A percentile compares a stretch with the other conserved stretches of the same genome.
phyloP scores from a whole-genome alignment of 2,113 vertebrate genomes.

The Megaptera novaeangliae region DNA sequence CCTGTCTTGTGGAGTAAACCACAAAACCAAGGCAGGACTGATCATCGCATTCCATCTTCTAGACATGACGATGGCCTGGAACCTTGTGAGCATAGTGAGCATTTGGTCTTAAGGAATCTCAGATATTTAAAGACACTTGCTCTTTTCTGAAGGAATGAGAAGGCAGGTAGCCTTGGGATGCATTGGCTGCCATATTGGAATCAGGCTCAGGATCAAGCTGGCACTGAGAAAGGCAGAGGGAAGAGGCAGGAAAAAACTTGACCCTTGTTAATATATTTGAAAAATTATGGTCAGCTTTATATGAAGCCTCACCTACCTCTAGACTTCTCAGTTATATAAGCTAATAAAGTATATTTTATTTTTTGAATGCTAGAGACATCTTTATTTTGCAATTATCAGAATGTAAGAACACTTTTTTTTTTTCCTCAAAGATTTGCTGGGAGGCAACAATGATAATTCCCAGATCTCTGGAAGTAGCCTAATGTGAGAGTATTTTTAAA shows the following conservation, averaged over 20 bases:
- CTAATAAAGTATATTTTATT: not conserved
- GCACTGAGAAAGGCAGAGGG: not conserved
- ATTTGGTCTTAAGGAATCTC: not conserved
- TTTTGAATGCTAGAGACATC: not conserved
- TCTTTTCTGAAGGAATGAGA: not conserved
- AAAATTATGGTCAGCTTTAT: not conserved
- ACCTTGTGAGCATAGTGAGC: not conserved
- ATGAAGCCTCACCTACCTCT: not conserved
- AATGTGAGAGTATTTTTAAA: slow-evolving; percentile 9
- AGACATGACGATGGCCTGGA: not conserved
- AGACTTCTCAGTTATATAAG: not conserved
- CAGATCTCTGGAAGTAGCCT: not conserved
- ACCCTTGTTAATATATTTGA: not conserved
- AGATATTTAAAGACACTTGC: not conserved
- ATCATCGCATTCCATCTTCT: not conserved
- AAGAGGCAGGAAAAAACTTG: not conserved
- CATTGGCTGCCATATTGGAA: not conserved
- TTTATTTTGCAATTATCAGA: slow-evolving; percentile 1
- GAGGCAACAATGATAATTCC: slow-evolving; percentile 36
- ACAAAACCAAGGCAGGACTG: not conserved
- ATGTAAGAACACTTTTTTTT: not conserved
- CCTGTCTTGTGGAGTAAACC: not conserved
- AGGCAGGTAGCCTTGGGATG: not conserved
- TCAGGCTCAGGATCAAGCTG: not conserved
- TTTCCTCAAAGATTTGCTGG: not conserved